Evolutionary conservation across 1,140 invertebrate genomes (phyloP).

Genomic region (Zaprionus africanus): DNA sequence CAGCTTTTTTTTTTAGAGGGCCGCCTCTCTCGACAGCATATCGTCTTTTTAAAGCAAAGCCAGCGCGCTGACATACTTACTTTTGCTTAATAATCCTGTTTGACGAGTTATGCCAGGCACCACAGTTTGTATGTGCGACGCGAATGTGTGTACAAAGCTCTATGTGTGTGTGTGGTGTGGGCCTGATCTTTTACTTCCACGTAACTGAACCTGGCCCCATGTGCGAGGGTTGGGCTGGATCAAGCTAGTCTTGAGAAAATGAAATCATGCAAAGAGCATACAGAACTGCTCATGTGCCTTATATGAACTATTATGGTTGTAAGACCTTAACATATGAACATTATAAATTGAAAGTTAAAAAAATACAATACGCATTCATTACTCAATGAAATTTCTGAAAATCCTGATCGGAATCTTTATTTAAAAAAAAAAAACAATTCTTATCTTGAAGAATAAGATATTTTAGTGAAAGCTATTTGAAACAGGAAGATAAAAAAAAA

Average conservation of each 20-base stretch:
- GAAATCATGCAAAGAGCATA: neutral
- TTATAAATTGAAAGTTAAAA: no score
- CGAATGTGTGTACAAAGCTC: neutral
- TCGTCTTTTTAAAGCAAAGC: conserved; percentile 36
- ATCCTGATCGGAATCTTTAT: no score
- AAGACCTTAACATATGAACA: no score
- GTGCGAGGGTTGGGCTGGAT: conserved; percentile 48
- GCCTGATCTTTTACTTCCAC: conserved; percentile 74
- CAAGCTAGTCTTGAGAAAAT: neutral
- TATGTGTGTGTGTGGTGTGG: conserved; percentile 19
- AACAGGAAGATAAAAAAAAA: no score
- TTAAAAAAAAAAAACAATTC: no score
- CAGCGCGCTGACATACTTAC: conserved; percentile 67
- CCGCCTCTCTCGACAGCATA: conserved; percentile 36
- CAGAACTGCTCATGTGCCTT: neutral
- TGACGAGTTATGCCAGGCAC: conserved; percentile 66
- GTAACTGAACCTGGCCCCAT: conserved; percentile 73
- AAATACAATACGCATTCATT: no score
- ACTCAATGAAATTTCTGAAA: no score
- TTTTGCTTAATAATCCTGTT: conserved; percentile 80
- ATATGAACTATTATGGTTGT: neutral
- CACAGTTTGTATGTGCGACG: neutral
- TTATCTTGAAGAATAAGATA: no score
- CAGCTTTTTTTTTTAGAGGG: conserved; percentile 57
- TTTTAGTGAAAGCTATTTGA: no score